Conservation (phyloP, 2,797 vertebrate genomes). For the Hybognathus amarus region DNA sequence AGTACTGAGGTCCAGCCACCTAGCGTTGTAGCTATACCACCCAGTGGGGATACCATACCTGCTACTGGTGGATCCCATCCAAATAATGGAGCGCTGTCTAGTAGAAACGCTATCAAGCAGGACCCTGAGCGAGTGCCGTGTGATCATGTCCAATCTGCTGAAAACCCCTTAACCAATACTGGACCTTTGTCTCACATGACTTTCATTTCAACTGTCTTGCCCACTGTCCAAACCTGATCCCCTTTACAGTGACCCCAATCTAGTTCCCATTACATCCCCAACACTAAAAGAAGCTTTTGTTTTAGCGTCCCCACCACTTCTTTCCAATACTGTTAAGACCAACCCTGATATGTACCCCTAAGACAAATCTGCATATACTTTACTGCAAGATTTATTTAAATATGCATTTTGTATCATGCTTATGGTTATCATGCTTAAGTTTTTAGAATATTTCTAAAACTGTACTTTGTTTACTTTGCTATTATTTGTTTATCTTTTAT, state of each 20-base stretch:
- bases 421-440: neutral
- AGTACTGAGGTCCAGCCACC: neutral
- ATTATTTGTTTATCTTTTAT: neutral
- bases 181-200: neutral
- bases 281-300: neutral
- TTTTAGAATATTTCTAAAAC: neutral
- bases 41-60: neutral
- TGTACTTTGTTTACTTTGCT: neutral
- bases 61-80: neutral
- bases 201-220: neutral
- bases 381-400: neutral
- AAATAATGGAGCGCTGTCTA: neutral
- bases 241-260: neutral
- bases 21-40: neutral
- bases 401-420: slow-evolving; percentile 1
- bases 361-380: neutral
- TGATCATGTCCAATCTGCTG: neutral
- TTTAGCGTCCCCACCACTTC: neutral
- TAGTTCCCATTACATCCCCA: neutral
- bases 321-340: neutral
- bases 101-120: neutral
- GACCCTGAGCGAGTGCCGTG: neutral
- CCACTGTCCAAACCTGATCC: neutral
- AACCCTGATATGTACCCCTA: neutral
- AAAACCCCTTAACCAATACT: slow-evolving; percentile 4